Evolutionary conservation across 1,140 invertebrate genomes (phyloP), one percentile per base, ranked within the genome.

Genomic region (Bacillus rossius): DNA sequence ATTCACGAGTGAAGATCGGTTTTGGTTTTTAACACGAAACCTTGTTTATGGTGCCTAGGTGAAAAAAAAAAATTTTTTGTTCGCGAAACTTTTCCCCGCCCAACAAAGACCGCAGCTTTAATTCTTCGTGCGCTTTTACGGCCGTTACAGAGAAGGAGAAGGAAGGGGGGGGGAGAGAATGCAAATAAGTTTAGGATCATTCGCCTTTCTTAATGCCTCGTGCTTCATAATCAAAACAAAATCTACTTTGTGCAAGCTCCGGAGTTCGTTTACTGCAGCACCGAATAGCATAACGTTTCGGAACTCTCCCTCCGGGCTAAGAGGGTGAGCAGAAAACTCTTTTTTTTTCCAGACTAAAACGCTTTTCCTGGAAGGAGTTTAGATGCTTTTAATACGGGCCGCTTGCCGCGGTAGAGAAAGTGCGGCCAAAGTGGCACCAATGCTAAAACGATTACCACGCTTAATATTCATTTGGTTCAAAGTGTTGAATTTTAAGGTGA

Each of bases 401-500:
- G 51, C 26, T 37, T 43, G 17, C n/a, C 5, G 49, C 17, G 62
- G 54, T 49, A 10, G 29, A 10, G 29, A 10, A 34, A 34, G 29
- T 42, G 37, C 54, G 63, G 58, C 58, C 65, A 65, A 61, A 63
- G 52, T 59, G 57, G 59, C 63, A 65, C 62, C 57, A 61, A 67
- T 66, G 64, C 65, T 71, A 71, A 73, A 73, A 73, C 70, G 69
- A 72, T 73, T 73, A 73, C 59, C 42, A 41, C 54, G 66, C 70
- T 73, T 70, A 71, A 73, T 73, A 72, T 73, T 71, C 71, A 71
- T 73, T 70, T 70, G 64, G 64, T 57, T 65, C 55, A 64, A 64
- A 61, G 66, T 67, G 64, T 70, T 71, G 69, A 72, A 72, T 72
- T 72, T 72, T 19, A 45, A 22, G 42, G 42, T 22, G 20, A 19